Conservation (phyloP, 2,888 invertebrate genomes). For the Osedax frankpressi region DNA sequence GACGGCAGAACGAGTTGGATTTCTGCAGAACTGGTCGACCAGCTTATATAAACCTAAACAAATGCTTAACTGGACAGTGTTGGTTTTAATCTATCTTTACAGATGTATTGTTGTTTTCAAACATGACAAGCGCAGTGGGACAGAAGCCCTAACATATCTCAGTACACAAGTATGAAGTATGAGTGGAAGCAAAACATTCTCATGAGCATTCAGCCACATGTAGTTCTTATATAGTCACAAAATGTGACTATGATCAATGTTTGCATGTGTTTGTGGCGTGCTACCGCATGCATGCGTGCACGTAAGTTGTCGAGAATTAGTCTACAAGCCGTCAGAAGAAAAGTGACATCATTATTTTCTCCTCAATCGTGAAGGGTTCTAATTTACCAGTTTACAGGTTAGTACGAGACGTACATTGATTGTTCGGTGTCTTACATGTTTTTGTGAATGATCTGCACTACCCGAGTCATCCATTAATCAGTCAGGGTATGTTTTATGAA, state of each 20-base stretch:
- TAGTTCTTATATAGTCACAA: background rate
- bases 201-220: background rate
- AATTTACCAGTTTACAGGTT: background rate
- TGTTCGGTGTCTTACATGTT: background rate
- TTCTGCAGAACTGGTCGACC: background rate
- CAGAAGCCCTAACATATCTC: background rate
- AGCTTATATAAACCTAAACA: background rate
- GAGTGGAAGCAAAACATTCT: background rate
- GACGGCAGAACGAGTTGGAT: background rate
- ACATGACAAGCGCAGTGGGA: background rate
- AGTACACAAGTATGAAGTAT: background rate
- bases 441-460: background rate
- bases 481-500: background rate
- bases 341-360: background rate
- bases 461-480: background rate
- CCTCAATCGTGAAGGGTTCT: slow-evolving; percentile 2
- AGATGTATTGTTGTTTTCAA: background rate
- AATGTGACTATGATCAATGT: background rate
- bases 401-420: background rate
- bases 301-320: background rate
- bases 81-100: background rate
- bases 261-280: background rate
- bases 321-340: background rate
- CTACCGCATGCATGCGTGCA: background rate
- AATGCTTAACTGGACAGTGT: background rate